Evolutionary conservation across 2,888 invertebrate species (phyloP), one percentile per base, ranked within the genome.

Genomic region (Athalia rosae): DNA sequence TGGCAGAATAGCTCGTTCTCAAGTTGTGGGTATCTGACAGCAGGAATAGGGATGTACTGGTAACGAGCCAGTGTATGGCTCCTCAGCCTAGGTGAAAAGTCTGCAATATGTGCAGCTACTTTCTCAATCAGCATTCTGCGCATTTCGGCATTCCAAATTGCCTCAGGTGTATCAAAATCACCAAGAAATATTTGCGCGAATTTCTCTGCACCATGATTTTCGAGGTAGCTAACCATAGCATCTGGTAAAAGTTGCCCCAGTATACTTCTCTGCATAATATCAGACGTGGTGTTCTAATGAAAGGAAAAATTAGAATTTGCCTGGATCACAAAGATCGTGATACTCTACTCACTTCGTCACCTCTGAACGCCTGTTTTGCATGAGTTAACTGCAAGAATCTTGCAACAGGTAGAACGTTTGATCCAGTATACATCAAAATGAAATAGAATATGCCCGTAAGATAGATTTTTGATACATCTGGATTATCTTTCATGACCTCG

Each of bases 71-170:
- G 95, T 3, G 98, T 96, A 90, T 99, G 99, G 82, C 97, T 97
- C 83, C 96, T 94, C 76, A 99, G 91, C 0, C 98, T 94, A 0
- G 98, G 98, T 5, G 97, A 96, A 91, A 99, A 99, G 91, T 99
- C 99, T 6, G 98, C 97, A 83, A 99, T 96, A 90, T 99, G 99
- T 0, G 97, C 95, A 0, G 99, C 98, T 76, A 99, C 96, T 90
- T 98, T 98, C 91, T 98, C 98, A 86, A 99, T 99, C 86, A 99
- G 92, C 93, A 98, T 94, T 13, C 98, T 94, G 85, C 98, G 94
- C 99, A 99, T 99, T 91, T 98, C 98, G 0, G 95, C 94, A 89
- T 97, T 99, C 99, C 99, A 99, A 82, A 99, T 99, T 0, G 98
- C 99, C 91, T 99, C 99, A 0, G 99, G 99, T 6, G 99, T 99